Evolutionary conservation across 2,888 invertebrate genomes (phyloP), one percentile per base, ranked within the genome.

Genomic region (Trisateles emortualis): DNA sequence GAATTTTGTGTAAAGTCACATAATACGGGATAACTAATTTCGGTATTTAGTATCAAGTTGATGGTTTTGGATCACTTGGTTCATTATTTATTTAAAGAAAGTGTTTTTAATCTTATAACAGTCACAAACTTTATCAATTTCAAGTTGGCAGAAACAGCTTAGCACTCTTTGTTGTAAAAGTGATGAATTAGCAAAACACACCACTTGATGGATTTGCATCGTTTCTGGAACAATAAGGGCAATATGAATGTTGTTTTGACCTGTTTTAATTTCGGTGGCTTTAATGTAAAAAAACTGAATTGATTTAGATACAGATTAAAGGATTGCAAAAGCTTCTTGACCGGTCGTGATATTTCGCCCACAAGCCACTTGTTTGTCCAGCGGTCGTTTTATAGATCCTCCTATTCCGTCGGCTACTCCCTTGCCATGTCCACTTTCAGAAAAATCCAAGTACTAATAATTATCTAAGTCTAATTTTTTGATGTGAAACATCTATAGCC

Each of bases 201-300:
- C 22, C 26, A 43, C 32, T 19, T 43, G 32, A 43, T 43, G 43
- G 5, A 43, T n/a, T 33, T 43, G 30, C 43, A 43, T 32, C 10
- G 43, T 43, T 16, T 32, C 32, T 16, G 32, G 11, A 2, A 33
- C 43, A 6, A 30, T 3, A 6, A 32, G 19, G 4, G 1, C 33
- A 32, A 8, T 11, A 33, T 32, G 33, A 19, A 43, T 8, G n/a
- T 33, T 17, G n/a, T 33, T 32, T 32, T 43, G 17, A 33, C 32
- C 19, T 4, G 5, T 19, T 32, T 43, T 4, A n/a, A 43, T 43
- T 30, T 32, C 43, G 19, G 33, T 19, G 5, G 32, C 43, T n/a
- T 32, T n/a, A 33, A 43, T 30, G 19, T 17, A 43, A 19, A 43
- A 43, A n/a, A 32, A 43, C 19, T 33, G 16, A 17, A 43, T 33